Evolutionary conservation across 2,113 vertebrate species (phyloP).

Genomic region (Gopherus evgoodei): DNA sequence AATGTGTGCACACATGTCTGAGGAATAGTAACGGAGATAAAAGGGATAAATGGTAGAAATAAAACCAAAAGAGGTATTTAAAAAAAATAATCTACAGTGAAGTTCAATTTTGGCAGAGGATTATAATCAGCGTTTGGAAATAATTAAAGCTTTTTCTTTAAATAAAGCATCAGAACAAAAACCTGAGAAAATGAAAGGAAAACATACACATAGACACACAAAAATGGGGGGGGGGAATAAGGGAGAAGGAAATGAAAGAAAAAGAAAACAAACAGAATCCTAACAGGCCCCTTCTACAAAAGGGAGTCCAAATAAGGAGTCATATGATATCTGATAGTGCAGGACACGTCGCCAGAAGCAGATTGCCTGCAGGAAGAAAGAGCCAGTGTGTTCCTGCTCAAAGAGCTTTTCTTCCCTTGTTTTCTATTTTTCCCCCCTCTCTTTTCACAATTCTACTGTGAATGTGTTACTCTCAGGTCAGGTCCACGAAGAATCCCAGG

Average conservation of each 20-base stretch:
- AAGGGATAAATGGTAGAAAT: neutral
- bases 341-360: constrained; percentile 86
- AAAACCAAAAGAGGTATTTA: constrained; percentile 26
- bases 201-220: constrained; percentile 67
- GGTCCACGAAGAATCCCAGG: constrained; percentile 70
- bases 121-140: constrained; percentile 78
- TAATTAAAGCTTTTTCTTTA: constrained; percentile 73
- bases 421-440: neutral
- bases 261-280: constrained; percentile 86
- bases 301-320: constrained; percentile 87
- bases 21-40: neutral
- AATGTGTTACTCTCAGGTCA: constrained; percentile 83
- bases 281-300: constrained; percentile 85
- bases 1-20: rapidly evolving
- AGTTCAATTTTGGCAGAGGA: constrained; percentile 76
- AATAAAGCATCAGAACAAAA: constrained; percentile 77
- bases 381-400: constrained; percentile 87
- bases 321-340: constrained; percentile 89
- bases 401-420: constrained; percentile 85
- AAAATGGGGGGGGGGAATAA: constrained; percentile 66
- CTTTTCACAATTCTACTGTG: constrained; percentile 77
- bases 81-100: constrained; percentile 60
- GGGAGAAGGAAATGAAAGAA: constrained; percentile 82
- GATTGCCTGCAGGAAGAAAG: constrained; percentile 89
- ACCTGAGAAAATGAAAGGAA: constrained; percentile 77